A percentile compares a stretch with the other conserved stretches of the same genome.
Conservation (phyloP, 2,888 invertebrate species). For the Cerastis rubricosa region DNA sequence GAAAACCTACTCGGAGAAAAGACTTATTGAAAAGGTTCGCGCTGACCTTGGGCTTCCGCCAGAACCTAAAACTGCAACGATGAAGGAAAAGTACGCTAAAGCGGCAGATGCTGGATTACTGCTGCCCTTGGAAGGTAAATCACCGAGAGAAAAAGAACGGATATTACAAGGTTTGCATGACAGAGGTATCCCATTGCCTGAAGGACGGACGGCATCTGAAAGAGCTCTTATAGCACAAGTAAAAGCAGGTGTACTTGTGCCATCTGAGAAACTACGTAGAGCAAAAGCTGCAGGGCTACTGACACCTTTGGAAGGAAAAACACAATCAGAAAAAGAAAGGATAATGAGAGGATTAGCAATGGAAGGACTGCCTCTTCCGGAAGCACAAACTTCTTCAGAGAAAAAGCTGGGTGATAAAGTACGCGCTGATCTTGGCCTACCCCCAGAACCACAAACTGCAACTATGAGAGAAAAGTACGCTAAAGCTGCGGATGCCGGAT, state of each 20-base stretch:
- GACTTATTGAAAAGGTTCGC: background rate
- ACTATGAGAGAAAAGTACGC: background rate
- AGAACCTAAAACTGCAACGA: background rate
- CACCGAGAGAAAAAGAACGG: background rate
- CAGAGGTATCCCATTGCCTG: background rate
- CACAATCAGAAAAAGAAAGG: background rate
- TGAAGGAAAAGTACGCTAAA: background rate
- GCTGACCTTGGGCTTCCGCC: background rate
- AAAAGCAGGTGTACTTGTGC: background rate
- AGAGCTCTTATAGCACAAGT: background rate
- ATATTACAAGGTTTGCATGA: slow-evolving; percentile 5
- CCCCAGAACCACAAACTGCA: background rate
- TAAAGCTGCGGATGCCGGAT: background rate
- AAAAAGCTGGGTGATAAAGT: background rate
- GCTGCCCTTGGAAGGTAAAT: background rate
- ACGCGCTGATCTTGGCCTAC: background rate
- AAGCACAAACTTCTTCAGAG: background rate
- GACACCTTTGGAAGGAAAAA: background rate
- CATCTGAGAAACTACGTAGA: background rate
- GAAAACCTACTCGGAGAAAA: background rate
- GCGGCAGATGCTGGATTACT: background rate
- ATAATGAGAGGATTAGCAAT: background rate
- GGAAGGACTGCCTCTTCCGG: background rate
- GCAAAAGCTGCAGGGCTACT: background rate
- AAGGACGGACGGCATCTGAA: background rate